Percentiles rank a stretch among this genome's conserved stretches.
Evolutionary conservation across 2,888 invertebrate genomes (phyloP).

Genomic region (Sphecodes monilicornis): DNA sequence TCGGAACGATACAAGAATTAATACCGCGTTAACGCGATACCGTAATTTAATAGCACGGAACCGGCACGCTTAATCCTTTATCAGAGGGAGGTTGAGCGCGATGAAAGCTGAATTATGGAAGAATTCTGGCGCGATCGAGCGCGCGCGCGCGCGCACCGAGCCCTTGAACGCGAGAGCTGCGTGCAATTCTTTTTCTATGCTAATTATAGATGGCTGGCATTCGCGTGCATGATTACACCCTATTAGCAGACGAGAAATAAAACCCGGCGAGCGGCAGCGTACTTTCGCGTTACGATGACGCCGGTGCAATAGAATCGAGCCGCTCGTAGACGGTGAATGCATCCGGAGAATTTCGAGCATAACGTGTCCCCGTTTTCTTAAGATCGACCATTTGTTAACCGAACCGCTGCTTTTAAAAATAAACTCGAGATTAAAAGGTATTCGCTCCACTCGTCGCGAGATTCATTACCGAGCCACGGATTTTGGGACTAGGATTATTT

Average conservation of each 20-base stretch:
- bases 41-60: slow-evolving; percentile 37
- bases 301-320: neutral
- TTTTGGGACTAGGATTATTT: too few species aligned
- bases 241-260: slow-evolving; percentile 29
- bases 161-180: slow-evolving; percentile 11
- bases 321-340: neutral
- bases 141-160: neutral
- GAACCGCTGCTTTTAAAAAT: neutral
- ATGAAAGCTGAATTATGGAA: slow-evolving; percentile 33
- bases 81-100: slow-evolving; percentile 16
- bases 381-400: neutral
- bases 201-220: slow-evolving; percentile 37
- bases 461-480: too few species aligned
- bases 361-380: neutral
- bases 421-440: neutral
- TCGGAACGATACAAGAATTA: slow-evolving; percentile 38
- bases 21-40: slow-evolving; percentile 41
- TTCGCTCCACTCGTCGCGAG: neutral
- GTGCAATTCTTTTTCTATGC: slow-evolving; percentile 25
- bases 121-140: slow-evolving; percentile 18
- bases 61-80: slow-evolving; percentile 31
- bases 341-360: neutral
- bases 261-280: slow-evolving; percentile 9
- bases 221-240: slow-evolving; percentile 40
- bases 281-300: slow-evolving; percentile 21